These are phyloP conservation scores for Neodon shergylaensis DNA, from an alignment of 2,113 vertebrate species.

Conservation along the genomic window DNA sequence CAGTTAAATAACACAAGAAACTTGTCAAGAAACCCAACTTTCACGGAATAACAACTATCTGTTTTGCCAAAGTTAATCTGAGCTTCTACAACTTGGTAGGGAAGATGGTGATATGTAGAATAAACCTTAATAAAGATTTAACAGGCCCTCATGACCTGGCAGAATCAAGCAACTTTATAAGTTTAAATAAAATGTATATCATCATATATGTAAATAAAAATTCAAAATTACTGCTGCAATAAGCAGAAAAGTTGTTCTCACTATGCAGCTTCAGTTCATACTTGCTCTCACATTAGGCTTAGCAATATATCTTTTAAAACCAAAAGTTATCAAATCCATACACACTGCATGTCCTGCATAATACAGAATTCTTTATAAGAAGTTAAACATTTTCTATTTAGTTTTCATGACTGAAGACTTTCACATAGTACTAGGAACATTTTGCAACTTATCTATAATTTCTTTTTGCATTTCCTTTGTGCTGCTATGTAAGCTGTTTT, in stretches of 20 bases:
- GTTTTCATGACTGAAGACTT: conserved; percentile 49
- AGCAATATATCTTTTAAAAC: background rate
- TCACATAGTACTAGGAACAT: conserved; percentile 48
- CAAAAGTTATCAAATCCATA: background rate
- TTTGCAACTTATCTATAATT: conserved; percentile 53
- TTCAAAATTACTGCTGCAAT: conserved; percentile 21
- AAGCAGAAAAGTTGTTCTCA: conserved; percentile 50
- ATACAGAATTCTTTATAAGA: background rate
- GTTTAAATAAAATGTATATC: conserved; percentile 17
- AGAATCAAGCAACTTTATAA: background rate
- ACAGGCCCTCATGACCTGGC: background rate
- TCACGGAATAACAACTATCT: background rate
- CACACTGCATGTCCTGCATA: background rate
- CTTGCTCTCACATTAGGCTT: conserved; percentile 44
- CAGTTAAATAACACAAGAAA: background rate
- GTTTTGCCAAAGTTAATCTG: background rate
- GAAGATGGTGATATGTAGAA: background rate
- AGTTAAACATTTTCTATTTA: conserved; percentile 6
- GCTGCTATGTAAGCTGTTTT: conserved; percentile 46
- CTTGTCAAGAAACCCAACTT: background rate
- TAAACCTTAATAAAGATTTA: background rate
- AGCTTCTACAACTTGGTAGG: background rate
- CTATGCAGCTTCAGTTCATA: conserved; percentile 16
- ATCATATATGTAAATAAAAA: conserved; percentile 27
- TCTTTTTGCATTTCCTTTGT: conserved; percentile 48